Base-by-base conservation (phyloP, 2,888 invertebrate genomes). In the Hanleya hanleyi region DNA sequence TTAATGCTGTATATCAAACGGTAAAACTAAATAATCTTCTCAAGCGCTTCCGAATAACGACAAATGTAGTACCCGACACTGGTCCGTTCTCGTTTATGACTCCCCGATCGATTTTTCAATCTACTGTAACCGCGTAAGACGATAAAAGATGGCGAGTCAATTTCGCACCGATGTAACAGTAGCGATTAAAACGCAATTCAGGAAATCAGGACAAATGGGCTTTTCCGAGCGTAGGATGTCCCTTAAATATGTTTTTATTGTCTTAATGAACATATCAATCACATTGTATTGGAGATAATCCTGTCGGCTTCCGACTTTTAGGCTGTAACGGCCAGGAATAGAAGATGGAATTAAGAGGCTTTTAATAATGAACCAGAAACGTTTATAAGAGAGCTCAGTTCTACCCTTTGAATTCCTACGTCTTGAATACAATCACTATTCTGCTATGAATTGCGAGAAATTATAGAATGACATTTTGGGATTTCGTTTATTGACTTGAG, bases 221-320 rank as follows among this genome's bases (percentile, higher is more conserved):
- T 57, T 57, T 29, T 57, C 57, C 22, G 29, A 29, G 22, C 22
- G 32, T 29, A 29, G 29, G 26, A 57, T 22, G 22, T 29, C 29
- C 57, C 57, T 57, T 57, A 57, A 57, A 57, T 57, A 57, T 57
- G 57, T 57, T 57, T 57, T 57, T 57, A 57, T 57, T 57, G 22
- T 57, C 57, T 57, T 57, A 57, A 57, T 57, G 57, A 57, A 57
- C 57, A 29, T 57, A 57, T 57, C 57, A 22, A 57, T 57, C 57
- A 57, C 57, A 15, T 57, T 57, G 57, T 26, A 57, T 57, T 57
- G 22, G 15, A 22, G 57, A 29, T 57, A 57, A 57, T 57, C 29
- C 57, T 32, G 22, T 57, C 29, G 29, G 32, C 57, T 57, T 32
- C 32, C 57, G 15, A 29, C 57, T 26, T 32, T 32, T 57, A 57